Conservation (phyloP, 2,888 invertebrate species). For the Hyalella azteca region DNA sequence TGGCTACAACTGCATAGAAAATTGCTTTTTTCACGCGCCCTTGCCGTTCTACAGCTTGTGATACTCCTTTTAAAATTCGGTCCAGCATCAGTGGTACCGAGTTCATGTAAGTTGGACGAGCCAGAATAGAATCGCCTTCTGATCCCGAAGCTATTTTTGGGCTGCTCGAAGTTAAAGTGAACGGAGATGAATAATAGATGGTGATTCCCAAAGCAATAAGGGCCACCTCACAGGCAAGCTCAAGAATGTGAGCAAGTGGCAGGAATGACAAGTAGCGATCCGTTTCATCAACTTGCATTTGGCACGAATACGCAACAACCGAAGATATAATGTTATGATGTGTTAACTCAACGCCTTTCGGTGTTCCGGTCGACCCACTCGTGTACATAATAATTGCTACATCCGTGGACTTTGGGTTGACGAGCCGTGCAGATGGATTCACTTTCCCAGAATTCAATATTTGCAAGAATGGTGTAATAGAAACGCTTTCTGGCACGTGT, state of each 20-base stretch:
- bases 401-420: conserved; percentile 67
- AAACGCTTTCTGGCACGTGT: conserved; percentile 22
- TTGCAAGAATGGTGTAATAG: background rate
- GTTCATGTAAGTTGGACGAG: conserved; percentile 92
- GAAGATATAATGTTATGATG: conserved; percentile 57
- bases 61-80: conserved; percentile 95
- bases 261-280: conserved; percentile 96
- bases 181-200: conserved; percentile 94
- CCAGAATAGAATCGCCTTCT: conserved; percentile 88
- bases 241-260: conserved; percentile 96
- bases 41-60: conserved; percentile 87
- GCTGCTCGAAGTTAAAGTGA: conserved; percentile 89
- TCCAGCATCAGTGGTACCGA: conserved; percentile 96
- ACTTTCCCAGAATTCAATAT: background rate
- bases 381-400: conserved; percentile 77
- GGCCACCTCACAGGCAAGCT: conserved; percentile 77
- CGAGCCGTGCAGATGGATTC: background rate
- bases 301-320: conserved; percentile 54
- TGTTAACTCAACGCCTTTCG: conserved; percentile 63
- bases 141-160: conserved; percentile 95
- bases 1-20: conserved; percentile 92
- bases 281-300: conserved; percentile 58
- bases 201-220: conserved; percentile 72
- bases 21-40: conserved; percentile 79
- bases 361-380: conserved; percentile 68